A percentile compares a stretch with the other conserved stretches of the same genome.
Conservation (phyloP, 2,888 invertebrate species). For the Eurytoma adleriae region DNA sequence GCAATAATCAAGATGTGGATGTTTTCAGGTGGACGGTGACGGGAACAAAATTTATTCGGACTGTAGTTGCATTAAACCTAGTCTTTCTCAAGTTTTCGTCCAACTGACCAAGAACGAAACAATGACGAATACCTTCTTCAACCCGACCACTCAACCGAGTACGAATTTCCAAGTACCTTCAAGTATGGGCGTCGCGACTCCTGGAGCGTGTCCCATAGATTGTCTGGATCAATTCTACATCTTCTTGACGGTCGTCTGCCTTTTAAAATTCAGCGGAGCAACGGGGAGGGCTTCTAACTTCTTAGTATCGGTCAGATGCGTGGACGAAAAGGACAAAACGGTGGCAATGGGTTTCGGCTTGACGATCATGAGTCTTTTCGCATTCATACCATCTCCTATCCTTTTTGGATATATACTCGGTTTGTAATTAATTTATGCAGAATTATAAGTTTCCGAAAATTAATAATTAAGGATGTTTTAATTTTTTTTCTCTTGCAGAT, state of each 20-base stretch:
- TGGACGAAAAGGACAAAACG: slow-evolving; percentile 85
- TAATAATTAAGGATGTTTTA: neutral
- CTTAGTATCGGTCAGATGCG: slow-evolving; percentile 82
- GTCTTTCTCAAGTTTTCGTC: slow-evolving; percentile 57
- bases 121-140: slow-evolving; percentile 39
- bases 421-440: slow-evolving; percentile 65
- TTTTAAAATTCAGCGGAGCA: slow-evolving; percentile 80
- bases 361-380: slow-evolving; percentile 83
- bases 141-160: slow-evolving; percentile 52
- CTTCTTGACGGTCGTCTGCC: slow-evolving; percentile 78
- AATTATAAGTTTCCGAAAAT: neutral
- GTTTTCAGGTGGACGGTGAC: slow-evolving; percentile 66
- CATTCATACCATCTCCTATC: slow-evolving; percentile 87
- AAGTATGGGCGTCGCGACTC: slow-evolving; percentile 73
- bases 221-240: slow-evolving; percentile 79
- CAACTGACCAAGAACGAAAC: slow-evolving; percentile 58
- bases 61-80: slow-evolving; percentile 77
- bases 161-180: slow-evolving; percentile 46
- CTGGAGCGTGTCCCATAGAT: slow-evolving; percentile 79
- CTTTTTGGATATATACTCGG: slow-evolving; percentile 85
- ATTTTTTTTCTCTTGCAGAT: slow-evolving; percentile 74
- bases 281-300: slow-evolving; percentile 81
- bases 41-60: slow-evolving; percentile 74
- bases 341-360: slow-evolving; percentile 85
- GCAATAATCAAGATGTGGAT: neutral